Percentiles rank a stretch among this genome's conserved stretches.
phyloP scores from a whole-genome alignment of 2,797 vertebrate species.

The Eulemur albifrons region DNA sequence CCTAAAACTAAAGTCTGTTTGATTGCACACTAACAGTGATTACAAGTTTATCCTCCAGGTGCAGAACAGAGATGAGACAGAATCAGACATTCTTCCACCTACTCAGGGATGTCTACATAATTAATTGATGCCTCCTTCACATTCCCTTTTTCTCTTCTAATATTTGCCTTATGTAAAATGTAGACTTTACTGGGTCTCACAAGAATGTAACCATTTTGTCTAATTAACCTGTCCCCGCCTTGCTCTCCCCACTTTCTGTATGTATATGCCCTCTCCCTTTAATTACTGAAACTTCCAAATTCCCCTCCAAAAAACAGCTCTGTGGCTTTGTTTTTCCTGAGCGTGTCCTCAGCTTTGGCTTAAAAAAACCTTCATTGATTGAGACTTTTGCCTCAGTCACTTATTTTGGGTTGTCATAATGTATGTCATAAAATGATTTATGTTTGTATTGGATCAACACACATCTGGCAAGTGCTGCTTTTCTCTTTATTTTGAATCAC shows the following conservation, averaged over 20 bases:
- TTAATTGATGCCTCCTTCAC: background rate
- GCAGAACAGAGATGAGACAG: background rate
- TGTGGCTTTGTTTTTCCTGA: background rate
- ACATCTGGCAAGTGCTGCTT: background rate
- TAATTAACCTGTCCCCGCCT: background rate
- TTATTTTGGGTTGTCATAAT: background rate
- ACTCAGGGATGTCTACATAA: background rate
- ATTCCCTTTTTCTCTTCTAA: background rate
- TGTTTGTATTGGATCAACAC: background rate
- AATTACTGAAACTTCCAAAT: background rate
- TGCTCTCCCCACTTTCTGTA: background rate
- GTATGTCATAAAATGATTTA: background rate
- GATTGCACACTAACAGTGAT: background rate
- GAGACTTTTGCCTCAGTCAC: background rate
- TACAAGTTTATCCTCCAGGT: background rate
- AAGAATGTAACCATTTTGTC: background rate
- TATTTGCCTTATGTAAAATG: background rate
- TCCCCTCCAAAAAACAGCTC: background rate
- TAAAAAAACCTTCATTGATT: background rate
- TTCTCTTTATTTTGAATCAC: background rate
- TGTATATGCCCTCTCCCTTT: background rate
- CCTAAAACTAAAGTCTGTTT: too few species aligned
- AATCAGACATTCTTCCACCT: background rate
- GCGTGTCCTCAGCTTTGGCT: background rate
- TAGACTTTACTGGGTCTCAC: background rate